A percentile compares a stretch with the other conserved stretches of the same genome.
Evolutionary conservation across 2,888 invertebrate species (phyloP).

Genomic region (Tetranychus piercei): DNA sequence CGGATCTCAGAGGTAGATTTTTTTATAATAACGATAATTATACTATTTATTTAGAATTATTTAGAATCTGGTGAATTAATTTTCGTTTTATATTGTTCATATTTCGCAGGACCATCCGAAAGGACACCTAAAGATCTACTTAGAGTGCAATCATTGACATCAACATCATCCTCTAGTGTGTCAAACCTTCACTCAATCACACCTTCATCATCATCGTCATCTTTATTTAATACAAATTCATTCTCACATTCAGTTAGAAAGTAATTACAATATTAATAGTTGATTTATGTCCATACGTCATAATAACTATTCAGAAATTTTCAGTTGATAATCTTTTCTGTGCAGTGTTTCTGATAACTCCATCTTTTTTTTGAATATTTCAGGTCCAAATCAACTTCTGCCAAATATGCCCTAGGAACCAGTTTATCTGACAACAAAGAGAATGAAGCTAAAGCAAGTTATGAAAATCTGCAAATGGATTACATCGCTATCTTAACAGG

Average conservation of each 20-base stretch:
- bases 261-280: background rate
- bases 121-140: background rate
- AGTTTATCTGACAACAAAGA: conserved; percentile 27
- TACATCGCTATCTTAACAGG: conserved; percentile 69
- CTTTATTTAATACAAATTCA: conserved; percentile 7
- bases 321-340: no score
- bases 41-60: background rate
- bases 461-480: conserved; percentile 76
- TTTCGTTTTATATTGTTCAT: no score
- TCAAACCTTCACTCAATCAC: background rate
- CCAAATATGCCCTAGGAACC: conserved; percentile 23
- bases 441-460: conserved; percentile 32
- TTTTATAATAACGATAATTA: background rate
- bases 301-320: no score
- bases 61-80: background rate
- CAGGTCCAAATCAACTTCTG: conserved; percentile 8
- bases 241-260: background rate
- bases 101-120: background rate
- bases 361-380: background rate
- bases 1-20: conserved; percentile 28
- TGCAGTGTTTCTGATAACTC: background rate
- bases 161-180: background rate
- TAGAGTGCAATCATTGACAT: background rate
- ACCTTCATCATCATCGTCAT: conserved; percentile 12
- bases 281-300: no score